phyloP scores from a whole-genome alignment of 2,797 vertebrate genomes.

The Acanthis flammea region DNA sequence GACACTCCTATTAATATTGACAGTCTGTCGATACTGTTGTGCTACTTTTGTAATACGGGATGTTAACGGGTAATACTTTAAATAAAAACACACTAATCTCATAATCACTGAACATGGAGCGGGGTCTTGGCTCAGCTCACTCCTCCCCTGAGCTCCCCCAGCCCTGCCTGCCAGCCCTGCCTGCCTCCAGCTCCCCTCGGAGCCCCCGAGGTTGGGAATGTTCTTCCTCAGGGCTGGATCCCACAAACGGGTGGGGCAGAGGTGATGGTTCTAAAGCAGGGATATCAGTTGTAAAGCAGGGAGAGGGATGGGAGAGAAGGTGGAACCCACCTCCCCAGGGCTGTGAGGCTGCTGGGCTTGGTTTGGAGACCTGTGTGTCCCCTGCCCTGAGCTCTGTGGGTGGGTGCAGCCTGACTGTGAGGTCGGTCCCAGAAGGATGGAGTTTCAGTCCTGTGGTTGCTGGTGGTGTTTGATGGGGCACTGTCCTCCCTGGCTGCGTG shows the following conservation, averaged over 20 bases:
- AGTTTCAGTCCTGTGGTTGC: background rate
- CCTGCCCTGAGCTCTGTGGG: accelerated
- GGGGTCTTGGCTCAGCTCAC: background rate
- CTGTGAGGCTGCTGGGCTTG: background rate
- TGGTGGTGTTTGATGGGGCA: accelerated
- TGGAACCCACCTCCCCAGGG: background rate
- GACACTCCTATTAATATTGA: slow-evolving; percentile 74
- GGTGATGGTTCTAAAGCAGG: background rate
- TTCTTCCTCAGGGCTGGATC: background rate
- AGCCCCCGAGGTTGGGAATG: accelerated
- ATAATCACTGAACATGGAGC: slow-evolving; percentile 28
- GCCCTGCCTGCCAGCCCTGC: background rate
- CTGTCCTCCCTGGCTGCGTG: accelerated
- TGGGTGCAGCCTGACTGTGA: background rate
- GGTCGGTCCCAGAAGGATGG: accelerated
- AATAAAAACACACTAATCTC: slow-evolving; percentile 67
- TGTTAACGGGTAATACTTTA: slow-evolving; percentile 69
- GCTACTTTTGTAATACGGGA: slow-evolving; percentile 63
- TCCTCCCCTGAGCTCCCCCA: background rate
- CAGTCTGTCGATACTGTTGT: slow-evolving; percentile 67
- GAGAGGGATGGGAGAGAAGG: background rate
- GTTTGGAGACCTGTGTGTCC: background rate
- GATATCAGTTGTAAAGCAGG: background rate
- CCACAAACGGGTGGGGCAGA: background rate
- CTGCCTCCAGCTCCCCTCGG: background rate